These are phyloP conservation scores for Phyllostomus discolor DNA, from an alignment of 2,113 vertebrate species.

Conservation along the genomic window DNA sequence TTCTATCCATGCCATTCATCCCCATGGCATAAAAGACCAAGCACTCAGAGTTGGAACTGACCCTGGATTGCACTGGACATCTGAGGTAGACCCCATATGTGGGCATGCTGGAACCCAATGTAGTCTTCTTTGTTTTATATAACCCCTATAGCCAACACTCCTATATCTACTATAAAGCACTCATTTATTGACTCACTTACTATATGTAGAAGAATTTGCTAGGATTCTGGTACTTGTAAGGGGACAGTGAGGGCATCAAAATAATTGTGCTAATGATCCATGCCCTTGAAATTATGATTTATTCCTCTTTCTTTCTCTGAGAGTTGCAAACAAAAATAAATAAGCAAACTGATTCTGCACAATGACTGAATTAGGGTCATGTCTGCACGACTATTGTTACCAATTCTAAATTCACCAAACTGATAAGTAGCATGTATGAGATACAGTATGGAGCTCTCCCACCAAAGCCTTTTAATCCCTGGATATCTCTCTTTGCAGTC, in stretches of 20 bases:
- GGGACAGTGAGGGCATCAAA: neutral
- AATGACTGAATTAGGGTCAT: neutral
- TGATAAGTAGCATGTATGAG: neutral
- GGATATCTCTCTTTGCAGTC: neutral
- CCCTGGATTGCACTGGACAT: neutral
- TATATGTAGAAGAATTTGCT: neutral
- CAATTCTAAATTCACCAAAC: neutral
- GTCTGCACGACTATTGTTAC: neutral
- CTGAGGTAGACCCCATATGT: neutral
- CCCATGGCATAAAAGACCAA: neutral
- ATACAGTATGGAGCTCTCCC: neutral
- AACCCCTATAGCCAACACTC: neutral
- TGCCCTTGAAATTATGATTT: neutral
- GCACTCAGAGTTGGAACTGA: neutral
- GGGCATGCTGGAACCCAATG: neutral
- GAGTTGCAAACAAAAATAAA: neutral
- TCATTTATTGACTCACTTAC: neutral
- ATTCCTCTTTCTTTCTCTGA: neutral
- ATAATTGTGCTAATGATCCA: neutral
- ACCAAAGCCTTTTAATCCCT: neutral
- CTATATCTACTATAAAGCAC: neutral
- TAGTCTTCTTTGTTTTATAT: neutral
- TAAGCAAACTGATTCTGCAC: neutral
- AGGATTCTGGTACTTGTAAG: neutral
- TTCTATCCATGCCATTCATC: neutral